Percentiles rank a stretch among this genome's conserved stretches.
These are phyloP conservation scores for Dendropsophus ebraccatus DNA, from an alignment of 2,113 vertebrate species.

Conservation along the genomic window DNA sequence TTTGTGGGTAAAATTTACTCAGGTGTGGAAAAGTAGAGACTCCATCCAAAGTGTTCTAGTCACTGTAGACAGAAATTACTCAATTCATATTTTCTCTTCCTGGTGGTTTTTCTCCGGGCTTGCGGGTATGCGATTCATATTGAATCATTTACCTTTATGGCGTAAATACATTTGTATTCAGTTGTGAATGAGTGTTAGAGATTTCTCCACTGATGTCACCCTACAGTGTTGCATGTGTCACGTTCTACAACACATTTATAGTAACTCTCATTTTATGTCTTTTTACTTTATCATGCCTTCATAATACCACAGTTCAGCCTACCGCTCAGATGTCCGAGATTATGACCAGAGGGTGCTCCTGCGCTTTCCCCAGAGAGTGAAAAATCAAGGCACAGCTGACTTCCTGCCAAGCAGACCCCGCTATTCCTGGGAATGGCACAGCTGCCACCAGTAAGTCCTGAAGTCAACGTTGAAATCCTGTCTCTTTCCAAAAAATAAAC, in stretches of 20 bases:
- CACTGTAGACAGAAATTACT: background rate
- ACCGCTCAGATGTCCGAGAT: conserved; percentile 78
- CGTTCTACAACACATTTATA: background rate
- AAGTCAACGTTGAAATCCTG: no score
- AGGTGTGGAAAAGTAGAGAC: background rate
- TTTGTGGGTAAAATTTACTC: background rate
- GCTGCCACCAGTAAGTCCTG: conserved; percentile 91
- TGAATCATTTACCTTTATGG: background rate
- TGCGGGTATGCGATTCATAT: conserved; percentile 9
- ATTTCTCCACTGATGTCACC: background rate
- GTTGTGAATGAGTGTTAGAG: background rate
- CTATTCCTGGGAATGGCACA: conserved; percentile 98
- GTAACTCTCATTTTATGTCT: background rate
- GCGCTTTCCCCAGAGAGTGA: conserved; percentile 93
- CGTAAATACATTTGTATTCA: background rate
- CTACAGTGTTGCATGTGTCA: background rate
- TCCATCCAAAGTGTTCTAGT: background rate
- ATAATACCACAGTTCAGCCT: conserved; percentile 78
- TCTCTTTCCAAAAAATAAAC: background rate
- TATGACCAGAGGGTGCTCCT: conserved; percentile 91
- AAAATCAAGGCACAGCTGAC: conserved; percentile 95
- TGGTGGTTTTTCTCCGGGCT: background rate
- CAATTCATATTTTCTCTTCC: background rate
- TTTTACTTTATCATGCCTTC: conserved; percentile 39
- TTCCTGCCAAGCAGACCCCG: conserved; percentile 92